Evolutionary conservation across 2,888 invertebrate genomes (phyloP), one percentile per base, ranked within the genome.

Genomic region (Cylindroiulus punctatus): DNA sequence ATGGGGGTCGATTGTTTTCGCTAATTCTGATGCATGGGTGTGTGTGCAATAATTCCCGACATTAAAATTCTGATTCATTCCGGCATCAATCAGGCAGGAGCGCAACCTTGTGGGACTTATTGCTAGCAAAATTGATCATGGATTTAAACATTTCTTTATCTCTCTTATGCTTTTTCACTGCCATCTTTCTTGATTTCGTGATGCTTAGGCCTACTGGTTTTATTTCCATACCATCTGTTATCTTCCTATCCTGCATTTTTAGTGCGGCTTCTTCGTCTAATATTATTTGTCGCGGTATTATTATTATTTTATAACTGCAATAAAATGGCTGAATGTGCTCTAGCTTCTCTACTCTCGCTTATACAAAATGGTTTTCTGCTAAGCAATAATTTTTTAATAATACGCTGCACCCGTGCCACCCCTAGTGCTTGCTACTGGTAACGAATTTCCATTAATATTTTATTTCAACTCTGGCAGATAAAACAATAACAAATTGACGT

Each of bases 391-490:
- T 65, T 65, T 65, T 65, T 65, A 65, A 65, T 65, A 65, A 26
- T 65, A 26, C 14, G 19, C n/a, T 57, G 8, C 57, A 57, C 65
- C 65, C n/a, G 14, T 57, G 52, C 52, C 36, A 57, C n/a, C 65
- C 65, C 65, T 26, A 65, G 22, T 65, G 65, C 65, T 8, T 26
- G n/a, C n/a, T n/a, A n/a, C 57, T 57, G 57, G 22, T 65, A 26
- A 65, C 65, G 65, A 65, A 65, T 65, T 65, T 65, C 65, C 65
- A 65, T 65, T 65, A 65, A 65, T 65, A 65, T 65, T 65, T 65
- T 65, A 65, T 1, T 22, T 65, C 10, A 22, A 26, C 19, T 65
- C 65, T 26, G 0, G 22, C 22, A 65, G 65, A 26, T 65, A 26
- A 26, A 65, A 65, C 65, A 65, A 65, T 65, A 65, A 65, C 22